Base-by-base conservation (phyloP, 2,797 vertebrate species). In the Parauchenoglanis ngamensis region DNA sequence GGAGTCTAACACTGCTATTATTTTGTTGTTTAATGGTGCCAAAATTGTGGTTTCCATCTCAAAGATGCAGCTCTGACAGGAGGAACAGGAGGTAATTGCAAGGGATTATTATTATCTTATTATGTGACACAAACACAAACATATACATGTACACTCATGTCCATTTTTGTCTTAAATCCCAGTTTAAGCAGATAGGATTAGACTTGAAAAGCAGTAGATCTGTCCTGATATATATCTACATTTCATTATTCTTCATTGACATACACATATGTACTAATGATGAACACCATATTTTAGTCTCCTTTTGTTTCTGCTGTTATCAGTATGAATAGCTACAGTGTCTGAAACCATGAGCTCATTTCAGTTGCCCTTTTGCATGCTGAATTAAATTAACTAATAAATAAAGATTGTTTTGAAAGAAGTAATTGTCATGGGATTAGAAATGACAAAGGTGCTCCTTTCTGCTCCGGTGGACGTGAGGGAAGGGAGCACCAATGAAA, bases 241-340 rank as follows among this genome's bases (percentile, higher is more conserved):
- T n/a, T 28, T 59, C 25, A 40, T 5, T 40, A 17, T 67, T 70
- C 28, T 79, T 23, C 35, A 79, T 4, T 85, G 77, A 85, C 59
- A 11, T 57, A 13, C 81, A 88, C 15, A 81, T 88, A 78, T 84
- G 81, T 87, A 57, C 59, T 75, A 73, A 87, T 89, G 79, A 31
- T 63, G 77, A 84, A 75, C 40, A 46, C 49, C 6, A 46, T 56
- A n/a, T 52, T 59, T 80, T 80, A 63, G 23, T 0, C 7, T 57
- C 7, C 49, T 86, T 57, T 54, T 79, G 52, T 82, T 21, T 59
- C 63, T 70, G 54, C 57, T 46, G 28, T 56, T 23, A 59, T 54
- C 44, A 57, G 81, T 19, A 56, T 90, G 87, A 91, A 91, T 86
- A 81, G 80, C 61, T 52, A 65, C 72, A 87, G 85, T 89, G 90